Evolutionary conservation across 2,888 invertebrate species (phyloP).

Genomic region (Melangyna quadrimaculata): DNA sequence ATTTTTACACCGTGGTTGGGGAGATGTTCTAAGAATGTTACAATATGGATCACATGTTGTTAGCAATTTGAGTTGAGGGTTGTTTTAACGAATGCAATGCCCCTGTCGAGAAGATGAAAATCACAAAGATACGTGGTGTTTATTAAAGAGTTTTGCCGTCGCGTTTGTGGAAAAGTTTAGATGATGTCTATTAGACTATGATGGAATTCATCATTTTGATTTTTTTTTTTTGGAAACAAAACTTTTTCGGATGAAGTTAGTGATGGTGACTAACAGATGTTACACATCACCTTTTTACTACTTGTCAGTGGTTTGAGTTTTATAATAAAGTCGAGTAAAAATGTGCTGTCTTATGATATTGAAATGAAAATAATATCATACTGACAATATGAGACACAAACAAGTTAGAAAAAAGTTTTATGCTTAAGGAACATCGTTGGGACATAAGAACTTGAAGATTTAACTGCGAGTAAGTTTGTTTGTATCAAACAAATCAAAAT

Average conservation of each 20-base stretch:
- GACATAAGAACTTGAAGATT: too few relatives aligned
- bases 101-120: constrained; percentile 19
- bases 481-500: too few relatives aligned
- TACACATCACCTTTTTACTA: too few relatives aligned
- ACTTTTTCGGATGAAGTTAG: constrained; percentile 52
- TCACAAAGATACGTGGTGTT: constrained; percentile 65
- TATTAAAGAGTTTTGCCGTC: constrained; percentile 55
- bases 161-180: neutral
- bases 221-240: constrained; percentile 13
- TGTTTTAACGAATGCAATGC: neutral
- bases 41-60: constrained; percentile 32
- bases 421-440: too few relatives aligned
- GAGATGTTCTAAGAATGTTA: neutral
- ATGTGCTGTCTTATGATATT: constrained; percentile 34
- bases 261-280: constrained; percentile 44
- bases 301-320: neutral
- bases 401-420: too few relatives aligned
- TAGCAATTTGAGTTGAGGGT: constrained; percentile 36
- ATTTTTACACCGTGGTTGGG: neutral
- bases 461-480: too few relatives aligned
- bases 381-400: neutral
- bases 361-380: neutral
- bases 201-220: constrained; percentile 45
- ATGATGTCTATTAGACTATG: neutral
- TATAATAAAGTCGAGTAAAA: constrained; percentile 62